phyloP scores from a whole-genome alignment of 1,140 invertebrate species.

The Dinoponera quadriceps region DNA sequence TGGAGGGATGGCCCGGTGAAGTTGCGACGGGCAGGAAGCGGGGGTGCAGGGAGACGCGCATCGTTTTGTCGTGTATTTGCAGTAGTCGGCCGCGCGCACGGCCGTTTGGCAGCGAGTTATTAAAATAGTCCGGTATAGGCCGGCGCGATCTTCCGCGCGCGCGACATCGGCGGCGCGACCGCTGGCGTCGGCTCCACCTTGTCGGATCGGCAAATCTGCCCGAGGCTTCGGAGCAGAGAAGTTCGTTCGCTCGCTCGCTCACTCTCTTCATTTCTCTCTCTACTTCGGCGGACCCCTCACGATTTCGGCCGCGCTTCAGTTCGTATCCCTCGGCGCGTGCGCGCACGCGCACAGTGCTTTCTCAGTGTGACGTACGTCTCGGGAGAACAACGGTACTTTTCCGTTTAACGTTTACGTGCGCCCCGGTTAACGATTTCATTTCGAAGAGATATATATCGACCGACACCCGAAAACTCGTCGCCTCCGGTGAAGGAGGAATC shows the following conservation, averaged over 20 bases:
- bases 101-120: constrained; percentile 51
- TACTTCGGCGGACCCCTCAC: too few species aligned
- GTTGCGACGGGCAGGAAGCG: constrained; percentile 3
- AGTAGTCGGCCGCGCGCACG: constrained; percentile 13
- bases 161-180: constrained; percentile 6
- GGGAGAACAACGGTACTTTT: too few species aligned
- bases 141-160: constrained; percentile 34
- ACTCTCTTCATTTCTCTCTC: too few species aligned
- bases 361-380: too few species aligned
- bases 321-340: too few species aligned
- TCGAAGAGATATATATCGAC: too few species aligned
- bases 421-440: too few species aligned
- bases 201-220: constrained; percentile 1
- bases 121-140: constrained; percentile 53
- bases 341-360: too few species aligned
- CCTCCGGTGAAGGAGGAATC: too few species aligned
- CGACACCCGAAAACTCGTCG: too few species aligned
- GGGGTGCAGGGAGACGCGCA: constrained; percentile 23
- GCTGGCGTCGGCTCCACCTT: background rate
- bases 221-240: background rate
- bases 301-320: too few species aligned
- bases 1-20: constrained; percentile 45
- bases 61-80: constrained; percentile 60
- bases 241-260: background rate
- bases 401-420: too few species aligned